phyloP scores from a whole-genome alignment of 2,797 vertebrate species.

The Momotus momota region DNA sequence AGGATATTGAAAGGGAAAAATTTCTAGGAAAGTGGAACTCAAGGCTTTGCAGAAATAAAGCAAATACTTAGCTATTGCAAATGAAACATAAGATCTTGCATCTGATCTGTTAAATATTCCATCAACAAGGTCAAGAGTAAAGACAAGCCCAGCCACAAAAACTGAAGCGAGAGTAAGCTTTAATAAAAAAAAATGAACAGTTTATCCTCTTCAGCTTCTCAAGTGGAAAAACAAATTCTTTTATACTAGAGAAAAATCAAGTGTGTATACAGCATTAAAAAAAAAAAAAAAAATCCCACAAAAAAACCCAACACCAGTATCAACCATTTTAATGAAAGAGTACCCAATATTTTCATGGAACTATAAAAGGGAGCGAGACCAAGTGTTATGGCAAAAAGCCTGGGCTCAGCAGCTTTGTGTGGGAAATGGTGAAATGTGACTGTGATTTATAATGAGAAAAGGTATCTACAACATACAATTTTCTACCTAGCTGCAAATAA shows the following conservation, averaged over 20 bases:
- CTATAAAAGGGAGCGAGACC: constrained; percentile 70
- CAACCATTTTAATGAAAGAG: constrained; percentile 79
- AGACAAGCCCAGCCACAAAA: constrained; percentile 65
- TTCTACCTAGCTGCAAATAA: constrained; percentile 98
- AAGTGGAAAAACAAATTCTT: constrained; percentile 62
- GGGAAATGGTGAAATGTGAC: constrained; percentile 92
- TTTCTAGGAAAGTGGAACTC: constrained; percentile 6
- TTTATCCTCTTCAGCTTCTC: constrained; percentile 71
- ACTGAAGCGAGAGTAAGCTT: constrained; percentile 63
- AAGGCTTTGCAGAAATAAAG: constrained; percentile 55
- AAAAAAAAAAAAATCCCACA: constrained; percentile 1
- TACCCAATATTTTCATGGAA: constrained; percentile 79
- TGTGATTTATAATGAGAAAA: constrained; percentile 98
- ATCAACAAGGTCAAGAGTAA: constrained; percentile 76
- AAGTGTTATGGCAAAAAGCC: constrained; percentile 82
- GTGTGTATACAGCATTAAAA: background rate
- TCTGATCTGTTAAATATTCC: constrained; percentile 73
- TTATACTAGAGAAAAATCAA: constrained; percentile 43
- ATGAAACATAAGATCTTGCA: constrained; percentile 71
- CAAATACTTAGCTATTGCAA: constrained; percentile 65
- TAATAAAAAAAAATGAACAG: constrained; percentile 65
- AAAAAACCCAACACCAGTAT: constrained; percentile 43
- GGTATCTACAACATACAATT: constrained; percentile 98
- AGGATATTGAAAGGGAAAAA: background rate
- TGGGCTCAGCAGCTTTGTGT: constrained; percentile 94